These are phyloP conservation scores for Dryobates pubescens DNA, from an alignment of 2,797 vertebrate species.

Conservation along the genomic window DNA sequence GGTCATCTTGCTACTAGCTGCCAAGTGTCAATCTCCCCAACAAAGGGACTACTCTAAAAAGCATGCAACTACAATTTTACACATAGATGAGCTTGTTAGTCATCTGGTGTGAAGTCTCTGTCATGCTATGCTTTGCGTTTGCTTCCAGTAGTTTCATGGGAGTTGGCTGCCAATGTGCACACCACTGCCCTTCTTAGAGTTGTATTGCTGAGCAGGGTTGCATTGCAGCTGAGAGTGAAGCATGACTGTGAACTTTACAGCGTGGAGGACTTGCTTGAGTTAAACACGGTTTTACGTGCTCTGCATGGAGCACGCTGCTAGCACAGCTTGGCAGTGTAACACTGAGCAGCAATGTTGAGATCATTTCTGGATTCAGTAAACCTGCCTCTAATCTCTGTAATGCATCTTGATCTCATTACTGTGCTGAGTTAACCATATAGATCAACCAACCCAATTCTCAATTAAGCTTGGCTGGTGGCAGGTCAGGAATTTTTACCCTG, in stretches of 20 bases:
- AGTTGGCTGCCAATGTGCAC: not conserved
- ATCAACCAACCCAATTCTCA: not conserved
- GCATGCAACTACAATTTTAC: not conserved
- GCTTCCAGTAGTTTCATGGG: not conserved
- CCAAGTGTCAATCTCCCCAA: not conserved
- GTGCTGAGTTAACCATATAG: not conserved
- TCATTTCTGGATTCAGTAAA: not conserved
- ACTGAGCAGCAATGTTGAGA: not conserved
- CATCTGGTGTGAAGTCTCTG: not conserved
- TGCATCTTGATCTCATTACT: not conserved
- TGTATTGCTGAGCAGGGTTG: not conserved
- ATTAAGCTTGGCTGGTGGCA: not conserved
- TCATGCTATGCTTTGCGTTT: not conserved
- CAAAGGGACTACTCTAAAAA: not conserved
- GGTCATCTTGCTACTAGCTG: accelerated
- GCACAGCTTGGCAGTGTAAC: not conserved
- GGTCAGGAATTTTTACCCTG: not conserved
- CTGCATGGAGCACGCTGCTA: not conserved
- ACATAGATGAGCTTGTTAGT: not conserved
- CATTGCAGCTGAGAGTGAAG: not conserved
- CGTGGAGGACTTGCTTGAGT: not conserved
- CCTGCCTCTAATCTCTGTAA: not conserved
- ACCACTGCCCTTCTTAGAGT: not conserved
- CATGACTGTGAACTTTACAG: not conserved
- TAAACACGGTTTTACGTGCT: accelerated